Evolutionary conservation across 1,140 invertebrate species (phyloP), one percentile per base, ranked within the genome.

Genomic region (Cydia splendana): DNA sequence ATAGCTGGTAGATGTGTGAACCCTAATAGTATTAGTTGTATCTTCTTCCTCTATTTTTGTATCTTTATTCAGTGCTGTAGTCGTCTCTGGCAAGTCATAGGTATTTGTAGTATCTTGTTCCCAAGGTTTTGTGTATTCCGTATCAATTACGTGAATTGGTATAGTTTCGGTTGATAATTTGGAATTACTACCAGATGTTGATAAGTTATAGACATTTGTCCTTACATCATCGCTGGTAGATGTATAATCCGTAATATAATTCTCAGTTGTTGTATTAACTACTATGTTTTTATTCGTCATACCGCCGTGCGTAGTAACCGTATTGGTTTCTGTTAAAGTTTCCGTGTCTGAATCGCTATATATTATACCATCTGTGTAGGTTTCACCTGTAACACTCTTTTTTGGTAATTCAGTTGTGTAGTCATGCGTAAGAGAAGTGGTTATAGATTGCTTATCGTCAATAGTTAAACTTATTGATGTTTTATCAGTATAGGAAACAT

Each of bases 41-140:
- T 18, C 1, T 57, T 57, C 6, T 57, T 18, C 53, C 4, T 57
- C 20, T 62, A 62, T 20, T 24, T 62, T n/a, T 62, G 57, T 62
- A 62, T 18, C 1, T 62, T 10, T 24, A 24, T 62, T 62, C 18
- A 24, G 9, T 24, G 3, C 10, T 7, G 20, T 62, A 20, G 53
- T 57, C 6, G 57, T 62, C 57, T 62, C 57, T n/a, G 18, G 18
- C n/a, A 62, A 62, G 57, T 20, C 20, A 62, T 62, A 62, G 57
- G 4, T 62, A 62, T 62, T 24, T 62, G 57, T 24, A 18, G 20
- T 24, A 10, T n/a, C 57, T 24, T 24, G 57, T 24, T 62, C 20
- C 57, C 18, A 24, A 62, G 57, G 4, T 62, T 9, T 57, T 20
- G 15, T 57, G 53, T 20, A 18, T 7, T 57, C 18, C 57, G 18